Percentiles rank a stretch among this genome's conserved stretches.
Evolutionary conservation across 2,888 invertebrate species (phyloP).

Genomic region (Megastigmus dorsalis): DNA sequence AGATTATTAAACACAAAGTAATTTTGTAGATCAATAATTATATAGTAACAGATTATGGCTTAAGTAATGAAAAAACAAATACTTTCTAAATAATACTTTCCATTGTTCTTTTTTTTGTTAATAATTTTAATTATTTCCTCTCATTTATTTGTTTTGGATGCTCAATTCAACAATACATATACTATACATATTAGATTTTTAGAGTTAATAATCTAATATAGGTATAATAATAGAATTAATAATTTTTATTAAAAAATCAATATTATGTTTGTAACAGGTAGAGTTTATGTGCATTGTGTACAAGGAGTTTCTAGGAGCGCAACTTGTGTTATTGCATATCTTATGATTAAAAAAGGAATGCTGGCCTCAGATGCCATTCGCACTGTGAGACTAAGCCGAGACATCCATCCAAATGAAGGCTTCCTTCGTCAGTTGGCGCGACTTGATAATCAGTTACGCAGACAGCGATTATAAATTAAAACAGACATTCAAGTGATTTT

Average conservation of each 20-base stretch:
- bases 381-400: conserved; percentile 81
- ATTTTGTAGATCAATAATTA: too few species aligned
- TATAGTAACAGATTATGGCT: too few species aligned
- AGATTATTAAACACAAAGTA: too few species aligned
- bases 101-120: too few species aligned
- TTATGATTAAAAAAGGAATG: conserved; percentile 88
- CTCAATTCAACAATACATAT: too few species aligned
- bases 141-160: too few species aligned
- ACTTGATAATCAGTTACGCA: conserved; percentile 75
- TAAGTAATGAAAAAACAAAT: too few species aligned
- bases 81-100: too few species aligned
- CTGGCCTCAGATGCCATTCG: conserved; percentile 84
- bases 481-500: conserved; percentile 5
- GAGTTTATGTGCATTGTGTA: conserved; percentile 86
- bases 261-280: conserved; percentile 76
- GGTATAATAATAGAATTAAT: too few species aligned
- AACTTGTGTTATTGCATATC: conserved; percentile 86
- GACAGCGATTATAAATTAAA: conserved; percentile 62
- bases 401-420: conserved; percentile 87
- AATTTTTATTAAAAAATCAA: not conserved
- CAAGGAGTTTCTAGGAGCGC: conserved; percentile 90
- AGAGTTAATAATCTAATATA: too few species aligned
- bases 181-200: too few species aligned
- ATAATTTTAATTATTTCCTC: too few species aligned
- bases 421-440: conserved; percentile 86